Percentiles rank a stretch among this genome's conserved stretches.
phyloP scores from a whole-genome alignment of 1,140 invertebrate species.

The Globodera rostochiensis region DNA sequence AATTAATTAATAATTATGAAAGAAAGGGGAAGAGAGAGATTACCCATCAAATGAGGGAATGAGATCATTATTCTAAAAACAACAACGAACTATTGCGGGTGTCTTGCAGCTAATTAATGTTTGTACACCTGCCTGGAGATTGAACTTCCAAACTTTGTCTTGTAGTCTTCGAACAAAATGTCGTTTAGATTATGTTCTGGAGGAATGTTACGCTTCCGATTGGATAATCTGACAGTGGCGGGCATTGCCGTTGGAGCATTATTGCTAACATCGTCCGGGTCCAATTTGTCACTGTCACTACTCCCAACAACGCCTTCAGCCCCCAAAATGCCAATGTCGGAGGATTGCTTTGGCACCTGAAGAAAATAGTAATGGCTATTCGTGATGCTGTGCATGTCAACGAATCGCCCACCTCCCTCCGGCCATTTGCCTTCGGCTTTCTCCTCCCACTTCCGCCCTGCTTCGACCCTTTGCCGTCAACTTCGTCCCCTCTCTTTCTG shows the following conservation, averaged over 20 bases:
- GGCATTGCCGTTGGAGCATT: background rate
- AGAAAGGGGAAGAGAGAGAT: no score
- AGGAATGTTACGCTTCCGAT: background rate
- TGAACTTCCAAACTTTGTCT: background rate
- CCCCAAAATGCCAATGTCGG: no score
- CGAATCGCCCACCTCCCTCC: background rate
- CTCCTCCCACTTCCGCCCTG: no score
- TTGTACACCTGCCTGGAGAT: slow-evolving; percentile 2
- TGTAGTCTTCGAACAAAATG: slow-evolving; percentile 1
- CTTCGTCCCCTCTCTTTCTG: background rate
- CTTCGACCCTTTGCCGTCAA: background rate
- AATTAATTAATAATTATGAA: no score
- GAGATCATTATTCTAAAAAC: background rate
- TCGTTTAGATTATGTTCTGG: background rate
- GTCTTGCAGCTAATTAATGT: background rate
- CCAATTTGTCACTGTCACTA: no score
- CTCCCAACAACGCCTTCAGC: no score
- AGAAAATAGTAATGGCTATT: no score
- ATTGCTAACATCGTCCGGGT: no score
- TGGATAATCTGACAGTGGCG: background rate
- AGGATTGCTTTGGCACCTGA: no score
- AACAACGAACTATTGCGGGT: background rate
- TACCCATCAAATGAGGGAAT: no score
- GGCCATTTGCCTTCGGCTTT: background rate
- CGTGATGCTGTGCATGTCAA: no score